Evolutionary conservation across 2,113 vertebrate species (phyloP).

Genomic region (Herpetotheres cachinnans): DNA sequence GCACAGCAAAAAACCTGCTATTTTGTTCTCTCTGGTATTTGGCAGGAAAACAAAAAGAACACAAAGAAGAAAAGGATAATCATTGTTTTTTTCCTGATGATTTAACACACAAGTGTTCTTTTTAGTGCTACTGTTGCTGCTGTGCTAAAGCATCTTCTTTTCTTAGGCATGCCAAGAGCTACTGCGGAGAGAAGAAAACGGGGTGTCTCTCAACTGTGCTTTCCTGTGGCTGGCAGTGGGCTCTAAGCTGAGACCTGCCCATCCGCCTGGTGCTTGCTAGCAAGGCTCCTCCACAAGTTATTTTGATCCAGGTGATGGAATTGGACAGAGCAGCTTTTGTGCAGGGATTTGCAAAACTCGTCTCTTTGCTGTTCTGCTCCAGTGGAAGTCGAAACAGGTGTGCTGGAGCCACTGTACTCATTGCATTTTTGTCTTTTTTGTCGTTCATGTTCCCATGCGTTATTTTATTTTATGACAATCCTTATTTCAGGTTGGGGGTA

Average conservation of each 20-base stretch:
- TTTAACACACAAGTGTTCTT: slow-evolving; percentile 27
- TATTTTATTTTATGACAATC: background rate
- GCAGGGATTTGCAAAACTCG: background rate
- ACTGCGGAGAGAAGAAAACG: background rate
- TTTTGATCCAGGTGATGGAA: slow-evolving; percentile 36
- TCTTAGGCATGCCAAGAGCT: background rate
- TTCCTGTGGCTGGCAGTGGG: background rate
- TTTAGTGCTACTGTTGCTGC: slow-evolving; percentile 31
- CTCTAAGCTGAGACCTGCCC: background rate
- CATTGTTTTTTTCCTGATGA: slow-evolving; percentile 15
- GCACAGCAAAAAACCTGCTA: slow-evolving; percentile 24
- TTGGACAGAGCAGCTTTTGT: slow-evolving; percentile 44
- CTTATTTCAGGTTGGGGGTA: background rate
- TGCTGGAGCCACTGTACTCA: background rate
- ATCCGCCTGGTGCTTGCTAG: background rate
- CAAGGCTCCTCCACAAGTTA: background rate
- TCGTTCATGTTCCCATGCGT: background rate
- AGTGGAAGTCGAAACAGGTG: slow-evolving; percentile 31
- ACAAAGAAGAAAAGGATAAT: slow-evolving; percentile 46
- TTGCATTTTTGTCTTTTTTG: background rate
- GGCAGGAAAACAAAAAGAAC: slow-evolving; percentile 46
- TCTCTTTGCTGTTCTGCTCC: background rate
- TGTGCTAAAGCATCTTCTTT: slow-evolving; percentile 20
- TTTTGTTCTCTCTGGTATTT: slow-evolving; percentile 45
- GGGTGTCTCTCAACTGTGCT: background rate